Evolutionary conservation across 2,888 invertebrate genomes (phyloP).

Genomic region (Linnaemya vulpina): DNA sequence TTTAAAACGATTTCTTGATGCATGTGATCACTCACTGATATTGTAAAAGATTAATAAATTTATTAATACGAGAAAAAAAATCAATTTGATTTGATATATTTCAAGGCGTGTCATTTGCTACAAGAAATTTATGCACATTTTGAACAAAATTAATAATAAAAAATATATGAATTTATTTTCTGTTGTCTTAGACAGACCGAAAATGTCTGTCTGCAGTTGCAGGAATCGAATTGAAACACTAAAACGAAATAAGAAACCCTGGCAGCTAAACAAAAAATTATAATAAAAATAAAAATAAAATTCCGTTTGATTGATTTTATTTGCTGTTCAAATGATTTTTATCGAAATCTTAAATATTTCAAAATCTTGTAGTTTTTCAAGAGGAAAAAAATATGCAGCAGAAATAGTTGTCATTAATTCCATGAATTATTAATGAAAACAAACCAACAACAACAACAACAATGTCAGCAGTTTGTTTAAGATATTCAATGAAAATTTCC

Average conservation of each 20-base stretch:
- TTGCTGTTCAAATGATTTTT: conserved; percentile 19
- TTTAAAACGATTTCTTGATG: neutral
- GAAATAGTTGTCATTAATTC: conserved; percentile 55
- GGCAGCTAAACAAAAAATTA: neutral
- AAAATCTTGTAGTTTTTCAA: conserved; percentile 34
- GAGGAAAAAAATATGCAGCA: neutral
- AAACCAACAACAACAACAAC: neutral
- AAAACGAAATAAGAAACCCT: neutral
- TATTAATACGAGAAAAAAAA: conserved; percentile 7
- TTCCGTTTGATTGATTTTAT: conserved; percentile 27
- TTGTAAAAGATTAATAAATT: conserved; percentile 30
- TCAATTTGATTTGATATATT: conserved; percentile 48
- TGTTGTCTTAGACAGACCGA: too few species aligned
- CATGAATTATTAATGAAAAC: conserved; percentile 68
- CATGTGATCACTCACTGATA: too few species aligned
- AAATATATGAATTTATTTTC: neutral
- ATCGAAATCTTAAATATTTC: conserved; percentile 50
- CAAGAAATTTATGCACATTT: conserved; percentile 63
- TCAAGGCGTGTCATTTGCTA: conserved; percentile 67
- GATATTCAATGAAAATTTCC: conserved; percentile 51
- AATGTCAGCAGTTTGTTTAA: conserved; percentile 1
- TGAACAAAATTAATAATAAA: conserved; percentile 17
- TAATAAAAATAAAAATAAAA: neutral
- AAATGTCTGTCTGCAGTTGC: neutral
- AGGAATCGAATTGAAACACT: conserved; percentile 40